These are phyloP conservation scores for Autographa gamma DNA, from an alignment of 2,888 invertebrate genomes.

Conservation along the genomic window DNA sequence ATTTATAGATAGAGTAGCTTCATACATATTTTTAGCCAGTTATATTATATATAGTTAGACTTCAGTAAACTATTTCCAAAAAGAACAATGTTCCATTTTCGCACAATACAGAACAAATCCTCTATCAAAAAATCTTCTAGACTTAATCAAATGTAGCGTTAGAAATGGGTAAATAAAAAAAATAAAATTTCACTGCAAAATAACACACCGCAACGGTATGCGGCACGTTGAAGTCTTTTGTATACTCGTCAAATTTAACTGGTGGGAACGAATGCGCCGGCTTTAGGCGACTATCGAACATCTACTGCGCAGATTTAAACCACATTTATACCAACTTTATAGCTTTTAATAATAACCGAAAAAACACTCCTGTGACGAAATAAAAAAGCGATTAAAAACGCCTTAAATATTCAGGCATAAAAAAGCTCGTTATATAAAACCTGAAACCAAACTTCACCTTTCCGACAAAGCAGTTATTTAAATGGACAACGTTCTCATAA, in stretches of 20 bases:
- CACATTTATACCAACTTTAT: not conserved
- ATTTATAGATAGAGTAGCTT: too few species aligned
- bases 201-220: constrained; percentile 43
- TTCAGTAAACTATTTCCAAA: too few species aligned
- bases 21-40: too few species aligned
- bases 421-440: not conserved
- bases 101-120: too few species aligned
- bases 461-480: constrained; percentile 63
- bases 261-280: constrained; percentile 58
- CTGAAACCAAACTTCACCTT: constrained; percentile 19
- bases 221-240: constrained; percentile 83
- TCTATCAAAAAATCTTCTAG: not conserved
- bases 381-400: constrained; percentile 1
- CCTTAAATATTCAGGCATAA: not conserved
- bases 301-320: not conserved
- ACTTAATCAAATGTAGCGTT: not conserved
- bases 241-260: constrained; percentile 67
- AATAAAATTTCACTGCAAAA: constrained; percentile 26
- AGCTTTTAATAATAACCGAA: not conserved
- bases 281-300: constrained; percentile 29
- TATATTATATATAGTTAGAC: too few species aligned
- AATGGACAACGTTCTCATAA: constrained; percentile 55
- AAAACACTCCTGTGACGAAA: constrained; percentile 2
- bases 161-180: not conserved
- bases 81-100: too few species aligned